Conservation (phyloP, 2,797 vertebrate genomes). For the Phoxinus dragarum region DNA sequence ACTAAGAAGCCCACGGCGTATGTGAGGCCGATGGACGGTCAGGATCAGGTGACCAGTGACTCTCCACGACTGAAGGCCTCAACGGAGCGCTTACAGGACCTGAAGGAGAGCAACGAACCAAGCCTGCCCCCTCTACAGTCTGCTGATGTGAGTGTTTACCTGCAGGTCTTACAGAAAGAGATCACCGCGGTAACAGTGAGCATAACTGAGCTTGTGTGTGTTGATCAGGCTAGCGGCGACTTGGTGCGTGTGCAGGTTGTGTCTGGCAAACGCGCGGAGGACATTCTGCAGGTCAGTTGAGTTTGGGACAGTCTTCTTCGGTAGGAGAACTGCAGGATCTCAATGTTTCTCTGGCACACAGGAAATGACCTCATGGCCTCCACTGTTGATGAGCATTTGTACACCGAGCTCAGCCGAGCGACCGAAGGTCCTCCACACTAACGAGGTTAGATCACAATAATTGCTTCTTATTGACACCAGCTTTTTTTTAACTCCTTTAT, state of each 20-base stretch:
- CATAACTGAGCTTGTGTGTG: background rate
- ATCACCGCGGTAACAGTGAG: background rate
- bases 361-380: conserved; percentile 98
- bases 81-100: conserved; percentile 77
- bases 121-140: conserved; percentile 77
- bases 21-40: conserved; percentile 95
- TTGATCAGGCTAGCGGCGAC: background rate
- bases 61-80: conserved; percentile 89
- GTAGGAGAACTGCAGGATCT: background rate
- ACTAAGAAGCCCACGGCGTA: conserved; percentile 95
- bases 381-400: conserved; percentile 87
- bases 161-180: background rate
- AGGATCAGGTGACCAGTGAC: conserved; percentile 85
- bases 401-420: conserved; percentile 83
- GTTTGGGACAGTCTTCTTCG: background rate
- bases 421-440: conserved; percentile 81
- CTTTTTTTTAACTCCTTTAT: background rate
- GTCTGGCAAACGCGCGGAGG: conserved; percentile 85
- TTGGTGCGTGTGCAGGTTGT: conserved; percentile 76
- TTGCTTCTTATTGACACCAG: background rate
- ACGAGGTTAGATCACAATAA: conserved; percentile 78
- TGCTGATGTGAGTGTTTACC: conserved; percentile 78
- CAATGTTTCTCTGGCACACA: conserved; percentile 62
- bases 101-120: conserved; percentile 79
- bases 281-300: conserved; percentile 89